phyloP scores from a whole-genome alignment of 2,888 invertebrate genomes.

The Lordiphosa andalusiaca region DNA sequence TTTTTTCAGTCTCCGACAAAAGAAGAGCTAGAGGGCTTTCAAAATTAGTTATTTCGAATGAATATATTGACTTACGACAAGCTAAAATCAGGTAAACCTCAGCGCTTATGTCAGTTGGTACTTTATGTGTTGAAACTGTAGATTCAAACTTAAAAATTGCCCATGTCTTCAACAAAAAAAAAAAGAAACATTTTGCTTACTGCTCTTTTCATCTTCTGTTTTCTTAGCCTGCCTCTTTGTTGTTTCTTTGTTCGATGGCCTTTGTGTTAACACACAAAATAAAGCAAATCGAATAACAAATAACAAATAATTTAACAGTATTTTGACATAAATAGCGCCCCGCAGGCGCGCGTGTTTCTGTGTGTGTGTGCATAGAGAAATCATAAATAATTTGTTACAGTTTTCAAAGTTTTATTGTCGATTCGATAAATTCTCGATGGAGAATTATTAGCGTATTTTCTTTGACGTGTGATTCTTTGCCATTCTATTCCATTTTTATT shows the following conservation, averaged over 20 bases:
- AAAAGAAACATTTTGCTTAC: no score
- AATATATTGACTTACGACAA: no score
- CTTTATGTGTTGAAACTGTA: no score
- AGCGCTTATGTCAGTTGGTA: no score
- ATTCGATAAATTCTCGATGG: slow-evolving; percentile 22
- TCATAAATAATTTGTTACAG: slow-evolving; percentile 55
- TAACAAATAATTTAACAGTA: slow-evolving; percentile 40
- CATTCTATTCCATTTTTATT: slow-evolving; percentile 9
- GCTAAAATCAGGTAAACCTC: no score
- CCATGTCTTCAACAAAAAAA: no score
- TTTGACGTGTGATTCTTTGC: slow-evolving; percentile 15
- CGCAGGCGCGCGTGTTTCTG: not conserved
- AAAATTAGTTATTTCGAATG: no score
- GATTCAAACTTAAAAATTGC: no score
- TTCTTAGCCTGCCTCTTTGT: not conserved
- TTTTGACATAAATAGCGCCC: slow-evolving; percentile 45
- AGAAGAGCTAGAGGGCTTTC: no score
- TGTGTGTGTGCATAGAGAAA: slow-evolving; percentile 2
- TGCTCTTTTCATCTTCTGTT: no score
- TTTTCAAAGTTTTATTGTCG: slow-evolving; percentile 20
- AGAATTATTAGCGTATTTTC: slow-evolving; percentile 25
- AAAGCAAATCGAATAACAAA: slow-evolving; percentile 10
- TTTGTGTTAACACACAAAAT: no score
- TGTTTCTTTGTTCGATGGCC: slow-evolving; percentile 6
- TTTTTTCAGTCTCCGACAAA: no score